Evolutionary conservation across 1,140 invertebrate species (phyloP).

Genomic region (Trinorchestia longiramus): DNA sequence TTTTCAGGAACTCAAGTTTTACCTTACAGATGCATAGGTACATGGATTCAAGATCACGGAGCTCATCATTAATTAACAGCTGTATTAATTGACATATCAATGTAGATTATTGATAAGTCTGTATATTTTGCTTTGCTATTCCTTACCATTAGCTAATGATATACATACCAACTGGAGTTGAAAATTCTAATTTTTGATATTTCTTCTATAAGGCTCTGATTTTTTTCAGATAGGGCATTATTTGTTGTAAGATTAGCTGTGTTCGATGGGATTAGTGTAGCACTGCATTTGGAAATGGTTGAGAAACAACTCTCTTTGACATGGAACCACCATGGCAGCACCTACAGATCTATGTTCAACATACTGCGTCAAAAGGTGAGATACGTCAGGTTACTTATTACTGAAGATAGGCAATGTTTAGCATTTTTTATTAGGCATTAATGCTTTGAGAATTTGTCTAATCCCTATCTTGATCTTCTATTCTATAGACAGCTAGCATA

Average conservation of each 20-base stretch:
- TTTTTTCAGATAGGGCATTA: constrained; percentile 8
- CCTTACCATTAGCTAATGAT: too few relatives aligned
- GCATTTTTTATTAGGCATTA: neutral
- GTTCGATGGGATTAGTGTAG: neutral
- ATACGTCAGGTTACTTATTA: neutral
- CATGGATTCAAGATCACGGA: too few relatives aligned
- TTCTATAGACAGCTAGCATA: neutral
- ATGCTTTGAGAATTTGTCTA: neutral
- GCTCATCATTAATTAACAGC: too few relatives aligned
- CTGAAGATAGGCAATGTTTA: neutral
- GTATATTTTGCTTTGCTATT: too few relatives aligned
- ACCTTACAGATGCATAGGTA: too few relatives aligned
- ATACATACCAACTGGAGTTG: too few relatives aligned
- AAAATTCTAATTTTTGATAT: too few relatives aligned
- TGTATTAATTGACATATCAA: too few relatives aligned
- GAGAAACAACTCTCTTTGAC: constrained; percentile 65
- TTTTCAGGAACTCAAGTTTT: too few relatives aligned
- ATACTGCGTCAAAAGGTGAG: constrained; percentile 56
- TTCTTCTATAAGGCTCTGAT: neutral
- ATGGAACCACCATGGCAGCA: constrained; percentile 66
- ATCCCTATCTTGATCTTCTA: too few relatives aligned
- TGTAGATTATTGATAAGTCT: too few relatives aligned
- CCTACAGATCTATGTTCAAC: constrained; percentile 63
- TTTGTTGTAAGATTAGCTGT: neutral
- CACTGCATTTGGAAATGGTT: constrained; percentile 53